Evolutionary conservation across 2,888 invertebrate genomes (phyloP).

Genomic region (Charanyca ferruginea): DNA sequence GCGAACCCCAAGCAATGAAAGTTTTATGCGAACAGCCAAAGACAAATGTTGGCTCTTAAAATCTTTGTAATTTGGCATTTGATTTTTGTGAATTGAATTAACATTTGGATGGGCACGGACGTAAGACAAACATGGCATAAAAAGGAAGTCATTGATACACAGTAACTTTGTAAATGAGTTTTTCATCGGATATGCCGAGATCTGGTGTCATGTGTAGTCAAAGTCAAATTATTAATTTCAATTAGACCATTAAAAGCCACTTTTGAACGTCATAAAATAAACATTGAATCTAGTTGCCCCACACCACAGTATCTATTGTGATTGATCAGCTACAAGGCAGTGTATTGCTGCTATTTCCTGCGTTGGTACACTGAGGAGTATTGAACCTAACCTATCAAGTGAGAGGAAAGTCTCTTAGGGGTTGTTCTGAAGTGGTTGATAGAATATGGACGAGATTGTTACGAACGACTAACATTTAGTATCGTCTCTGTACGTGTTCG

Average conservation of each 20-base stretch:
- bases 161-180: background rate
- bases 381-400: slow-evolving; percentile 16
- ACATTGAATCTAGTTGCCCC: too few relatives aligned
- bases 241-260: too few relatives aligned
- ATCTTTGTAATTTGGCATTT: slow-evolving; percentile 32
- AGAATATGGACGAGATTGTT: background rate
- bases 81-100: slow-evolving; percentile 1
- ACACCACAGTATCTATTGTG: background rate
- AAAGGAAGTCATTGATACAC: background rate
- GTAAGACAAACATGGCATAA: background rate
- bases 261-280: too few relatives aligned
- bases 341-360: background rate
- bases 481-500: background rate
- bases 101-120: slow-evolving; percentile 5
- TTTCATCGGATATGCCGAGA: background rate
- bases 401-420: slow-evolving; percentile 26
- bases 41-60: slow-evolving; percentile 34
- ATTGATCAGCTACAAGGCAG: slow-evolving; percentile 9
- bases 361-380: slow-evolving; percentile 18
- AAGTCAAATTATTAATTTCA: too few relatives aligned
- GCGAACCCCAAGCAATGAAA: slow-evolving; percentile 55
- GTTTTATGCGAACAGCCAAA: slow-evolving; percentile 34
- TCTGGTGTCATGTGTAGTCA: too few relatives aligned
- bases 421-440: slow-evolving; percentile 8
- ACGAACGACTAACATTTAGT: background rate